phyloP scores from a whole-genome alignment of 2,888 invertebrate species.

The Dryadula phaetusa region DNA sequence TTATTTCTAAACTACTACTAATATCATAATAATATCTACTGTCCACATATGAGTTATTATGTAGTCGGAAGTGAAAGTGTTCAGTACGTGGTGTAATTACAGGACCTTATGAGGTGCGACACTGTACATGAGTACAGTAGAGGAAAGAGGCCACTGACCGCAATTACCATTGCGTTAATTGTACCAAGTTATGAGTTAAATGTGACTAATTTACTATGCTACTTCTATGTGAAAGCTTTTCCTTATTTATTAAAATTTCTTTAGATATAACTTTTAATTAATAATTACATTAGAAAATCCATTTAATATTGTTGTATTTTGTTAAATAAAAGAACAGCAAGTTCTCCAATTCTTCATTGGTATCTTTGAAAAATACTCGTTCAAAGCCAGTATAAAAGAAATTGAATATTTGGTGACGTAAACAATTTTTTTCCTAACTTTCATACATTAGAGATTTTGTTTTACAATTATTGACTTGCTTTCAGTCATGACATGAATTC shows the following conservation, averaged over 20 bases:
- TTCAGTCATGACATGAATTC: too few relatives aligned
- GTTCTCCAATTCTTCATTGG: too few relatives aligned
- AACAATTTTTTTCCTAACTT: too few relatives aligned
- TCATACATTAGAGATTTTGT: too few relatives aligned
- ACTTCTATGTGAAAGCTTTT: neutral
- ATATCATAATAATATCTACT: neutral
- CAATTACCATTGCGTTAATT: slow-evolving; percentile 26
- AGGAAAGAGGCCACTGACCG: slow-evolving; percentile 31
- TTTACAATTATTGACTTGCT: too few relatives aligned
- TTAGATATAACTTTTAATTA: neutral
- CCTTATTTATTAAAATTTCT: neutral
- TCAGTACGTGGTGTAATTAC: slow-evolving; percentile 27
- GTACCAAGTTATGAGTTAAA: slow-evolving; percentile 11
- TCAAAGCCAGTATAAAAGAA: too few relatives aligned
- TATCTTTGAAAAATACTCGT: too few relatives aligned
- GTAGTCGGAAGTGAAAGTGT: slow-evolving; percentile 48
- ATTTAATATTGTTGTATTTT: too few relatives aligned
- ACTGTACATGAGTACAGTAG: slow-evolving; percentile 12
- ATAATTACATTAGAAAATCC: too few relatives aligned
- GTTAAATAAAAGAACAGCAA: too few relatives aligned
- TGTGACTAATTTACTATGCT: neutral
- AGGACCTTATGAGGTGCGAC: slow-evolving; percentile 33
- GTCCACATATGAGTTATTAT: slow-evolving; percentile 24
- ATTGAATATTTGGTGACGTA: too few relatives aligned
- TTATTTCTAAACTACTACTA: neutral